These are phyloP conservation scores for Magallana nippona DNA, from an alignment of 2,888 invertebrate species.

Conservation along the genomic window DNA sequence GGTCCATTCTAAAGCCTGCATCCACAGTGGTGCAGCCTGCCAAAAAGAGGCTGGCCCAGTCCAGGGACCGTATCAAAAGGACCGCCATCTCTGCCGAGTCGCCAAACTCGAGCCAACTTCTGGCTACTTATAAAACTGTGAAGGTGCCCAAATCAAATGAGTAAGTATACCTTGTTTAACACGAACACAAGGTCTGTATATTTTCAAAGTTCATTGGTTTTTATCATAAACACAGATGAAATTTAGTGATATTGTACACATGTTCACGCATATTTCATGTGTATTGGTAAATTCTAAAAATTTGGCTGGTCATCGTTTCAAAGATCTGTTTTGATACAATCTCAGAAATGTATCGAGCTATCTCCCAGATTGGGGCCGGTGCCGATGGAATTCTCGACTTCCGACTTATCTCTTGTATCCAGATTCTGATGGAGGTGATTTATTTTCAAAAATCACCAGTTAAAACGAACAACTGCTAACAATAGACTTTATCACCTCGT, in stretches of 20 bases:
- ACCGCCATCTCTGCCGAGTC: slow-evolving; percentile 79
- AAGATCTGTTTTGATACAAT: neutral
- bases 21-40: slow-evolving; percentile 40
- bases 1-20: slow-evolving; percentile 69
- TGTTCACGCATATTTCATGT: too few species aligned
- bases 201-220: neutral
- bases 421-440: slow-evolving; percentile 2
- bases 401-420: neutral
- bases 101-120: slow-evolving; percentile 48
- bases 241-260: too few species aligned
- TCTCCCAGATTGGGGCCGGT: neutral
- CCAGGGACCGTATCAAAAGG: slow-evolving; percentile 71
- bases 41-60: slow-evolving; percentile 49
- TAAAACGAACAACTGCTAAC: slow-evolving; percentile 19
- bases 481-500: slow-evolving; percentile 17
- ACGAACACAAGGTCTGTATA: neutral
- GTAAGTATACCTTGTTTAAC: slow-evolving; percentile 40
- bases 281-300: too few species aligned
- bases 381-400: neutral
- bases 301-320: too few species aligned
- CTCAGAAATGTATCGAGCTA: neutral
- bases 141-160: slow-evolving; percentile 43
- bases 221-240: neutral
- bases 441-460: slow-evolving; percentile 7
- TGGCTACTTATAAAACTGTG: slow-evolving; percentile 37